Conservation (phyloP, 1,140 invertebrate species). For the Megathymus violae region DNA sequence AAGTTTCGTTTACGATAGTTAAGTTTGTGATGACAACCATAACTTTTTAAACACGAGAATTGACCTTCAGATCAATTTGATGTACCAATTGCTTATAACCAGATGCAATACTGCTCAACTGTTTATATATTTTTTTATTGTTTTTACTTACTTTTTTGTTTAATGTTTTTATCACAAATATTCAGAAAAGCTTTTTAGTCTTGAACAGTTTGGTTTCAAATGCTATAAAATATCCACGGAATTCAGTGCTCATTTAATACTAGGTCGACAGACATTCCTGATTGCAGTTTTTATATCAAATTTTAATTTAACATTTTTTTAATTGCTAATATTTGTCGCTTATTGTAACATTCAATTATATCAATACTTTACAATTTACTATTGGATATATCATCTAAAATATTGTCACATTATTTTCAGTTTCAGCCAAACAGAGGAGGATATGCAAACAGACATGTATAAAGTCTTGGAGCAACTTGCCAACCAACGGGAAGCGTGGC, state of each 20-base stretch:
- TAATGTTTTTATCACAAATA: no score
- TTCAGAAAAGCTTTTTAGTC: no score
- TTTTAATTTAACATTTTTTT: no score
- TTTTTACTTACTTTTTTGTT: not conserved
- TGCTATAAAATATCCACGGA: no score
- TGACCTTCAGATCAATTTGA: not conserved
- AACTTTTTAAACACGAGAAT: not conserved
- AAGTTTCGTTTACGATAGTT: no score
- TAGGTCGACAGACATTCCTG: no score
- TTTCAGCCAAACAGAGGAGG: conserved; percentile 91
- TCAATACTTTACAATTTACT: no score
- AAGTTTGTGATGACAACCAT: not conserved
- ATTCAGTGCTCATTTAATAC: no score
- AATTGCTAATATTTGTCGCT: not conserved
- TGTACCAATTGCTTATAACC: not conserved
- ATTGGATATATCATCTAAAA: not conserved
- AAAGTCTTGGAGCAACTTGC: conserved; percentile 94
- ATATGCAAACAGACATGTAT: conserved; percentile 93
- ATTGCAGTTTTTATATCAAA: no score
- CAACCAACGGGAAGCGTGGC: conserved; percentile 95
- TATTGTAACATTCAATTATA: not conserved
- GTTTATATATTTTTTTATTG: not conserved
- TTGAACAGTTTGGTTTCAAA: no score
- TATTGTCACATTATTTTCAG: conserved; percentile 80
- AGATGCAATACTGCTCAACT: not conserved